Evolutionary conservation across 2,113 vertebrate species (phyloP).

Genomic region (Seriola quinqueradiata): DNA sequence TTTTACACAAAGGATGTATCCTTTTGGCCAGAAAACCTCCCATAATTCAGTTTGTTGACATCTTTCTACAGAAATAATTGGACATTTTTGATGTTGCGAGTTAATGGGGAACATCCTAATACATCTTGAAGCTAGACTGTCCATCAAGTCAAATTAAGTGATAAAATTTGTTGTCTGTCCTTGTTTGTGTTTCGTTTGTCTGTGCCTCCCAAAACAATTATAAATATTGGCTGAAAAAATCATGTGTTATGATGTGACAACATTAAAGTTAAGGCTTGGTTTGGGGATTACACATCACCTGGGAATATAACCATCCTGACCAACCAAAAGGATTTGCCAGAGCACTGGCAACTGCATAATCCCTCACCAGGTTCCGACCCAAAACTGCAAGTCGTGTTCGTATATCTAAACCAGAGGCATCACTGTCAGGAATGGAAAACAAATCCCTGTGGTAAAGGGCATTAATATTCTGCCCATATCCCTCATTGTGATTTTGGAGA

Average conservation of each 20-base stretch:
- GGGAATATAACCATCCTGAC: not conserved
- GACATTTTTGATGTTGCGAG: not conserved
- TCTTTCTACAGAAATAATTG: not conserved
- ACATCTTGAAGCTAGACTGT: not conserved
- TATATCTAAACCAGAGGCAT: not conserved
- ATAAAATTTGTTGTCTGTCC: not conserved
- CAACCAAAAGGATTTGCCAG: not conserved
- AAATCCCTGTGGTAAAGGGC: not conserved
- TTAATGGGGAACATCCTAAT: not conserved
- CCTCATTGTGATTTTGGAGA: not conserved
- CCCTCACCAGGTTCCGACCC: not conserved
- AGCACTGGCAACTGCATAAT: not conserved
- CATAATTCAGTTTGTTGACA: not conserved
- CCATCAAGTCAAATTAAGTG: not conserved
- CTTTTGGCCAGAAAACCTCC: not conserved
- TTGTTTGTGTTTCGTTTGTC: not conserved
- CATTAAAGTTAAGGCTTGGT: not conserved
- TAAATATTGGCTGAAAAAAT: not conserved
- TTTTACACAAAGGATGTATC: constrained; percentile 4
- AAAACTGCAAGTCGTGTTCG: not conserved
- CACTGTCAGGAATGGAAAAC: not conserved
- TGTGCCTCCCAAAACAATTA: not conserved
- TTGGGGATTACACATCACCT: no score
- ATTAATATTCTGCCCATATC: not conserved
- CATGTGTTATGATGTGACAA: not conserved